A percentile compares a stretch with the other conserved stretches of the same genome.
Evolutionary conservation across 2,888 invertebrate species (phyloP).

Genomic region (Mayetiola destructor): DNA sequence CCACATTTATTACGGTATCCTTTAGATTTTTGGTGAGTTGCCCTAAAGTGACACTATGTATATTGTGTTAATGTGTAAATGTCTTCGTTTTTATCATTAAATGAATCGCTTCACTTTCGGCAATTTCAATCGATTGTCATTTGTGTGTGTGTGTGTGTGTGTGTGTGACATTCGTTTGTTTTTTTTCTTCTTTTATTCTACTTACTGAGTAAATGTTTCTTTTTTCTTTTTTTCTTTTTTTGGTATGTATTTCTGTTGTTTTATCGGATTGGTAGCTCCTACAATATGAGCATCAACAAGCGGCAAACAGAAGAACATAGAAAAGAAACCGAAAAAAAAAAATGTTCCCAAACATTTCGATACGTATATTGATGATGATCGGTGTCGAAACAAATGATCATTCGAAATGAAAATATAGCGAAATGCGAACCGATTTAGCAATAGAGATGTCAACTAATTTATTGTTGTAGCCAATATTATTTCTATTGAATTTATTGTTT

Average conservation of each 20-base stretch:
- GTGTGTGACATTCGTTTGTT: no score
- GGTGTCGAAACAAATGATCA: not conserved
- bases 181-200: not conserved
- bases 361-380: constrained; percentile 5
- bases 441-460: constrained; percentile 12
- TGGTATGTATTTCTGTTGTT: not conserved
- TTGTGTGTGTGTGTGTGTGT: no score
- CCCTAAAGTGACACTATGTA: not conserved
- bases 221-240: not conserved
- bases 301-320: not conserved
- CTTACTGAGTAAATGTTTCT: no score
- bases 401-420: not conserved
- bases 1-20: not conserved
- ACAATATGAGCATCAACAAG: not conserved
- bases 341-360: constrained; percentile 2
- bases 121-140: constrained; percentile 8
- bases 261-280: not conserved
- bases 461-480: not conserved
- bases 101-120: not conserved
- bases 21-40: not conserved
- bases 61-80: constrained; percentile 4
- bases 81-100: not conserved
- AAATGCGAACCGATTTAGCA: not conserved
- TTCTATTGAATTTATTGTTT: constrained; percentile 9
- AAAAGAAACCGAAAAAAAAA: not conserved